Base-by-base conservation (phyloP, 1,140 invertebrate genomes). In the Papilio helenus region DNA sequence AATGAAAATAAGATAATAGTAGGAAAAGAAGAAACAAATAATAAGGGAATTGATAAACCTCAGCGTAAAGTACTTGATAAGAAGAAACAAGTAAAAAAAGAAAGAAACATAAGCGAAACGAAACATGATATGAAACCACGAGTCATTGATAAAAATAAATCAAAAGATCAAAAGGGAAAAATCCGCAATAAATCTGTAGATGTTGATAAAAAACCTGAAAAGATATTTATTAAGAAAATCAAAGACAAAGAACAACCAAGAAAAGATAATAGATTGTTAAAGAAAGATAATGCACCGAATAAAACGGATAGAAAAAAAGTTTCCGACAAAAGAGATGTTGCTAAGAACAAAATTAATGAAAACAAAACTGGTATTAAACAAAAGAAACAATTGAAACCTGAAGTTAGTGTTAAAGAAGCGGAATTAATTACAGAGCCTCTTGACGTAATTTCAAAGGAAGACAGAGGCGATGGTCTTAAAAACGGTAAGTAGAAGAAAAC, bases 1-100 rank as follows among this genome's bases (percentile, higher is more conserved):
- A 77, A 77, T 61, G 74, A 77, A 58, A 61, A 65, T 23, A 29
- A 77, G 18, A 39, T 58, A 76, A 29, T 29, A 55, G 49, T 55
- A 61, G 51, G 55, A 39, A 42, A 18, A 61, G 55, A 77, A 61
- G 51, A 65, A 65, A 39, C 29, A 76, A 34, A 76, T 39, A 58
- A 58, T 65, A 55, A 42, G 18, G 23, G 12, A 61, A 23, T 26
- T 20, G 39, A 39, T 42, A 73, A 73, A 73, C 14, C n/a, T 4
- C 72, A 23, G 20, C 39, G 34, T 42, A 73, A 44, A 44, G 20
- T 23, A 14, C 14, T 39, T 18, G 42, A 73, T 14, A n/a, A 23
- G 7, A 73, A 73, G 46, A 73, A 46, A 46, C 34, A 73, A 73
- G 2, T 73, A 1, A 42, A 44, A 14, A 73, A 23, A n/a, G 46